Percentiles rank a stretch among this genome's conserved stretches.
Conservation (phyloP, 2,797 vertebrate genomes). For the Diplodus sargus region DNA sequence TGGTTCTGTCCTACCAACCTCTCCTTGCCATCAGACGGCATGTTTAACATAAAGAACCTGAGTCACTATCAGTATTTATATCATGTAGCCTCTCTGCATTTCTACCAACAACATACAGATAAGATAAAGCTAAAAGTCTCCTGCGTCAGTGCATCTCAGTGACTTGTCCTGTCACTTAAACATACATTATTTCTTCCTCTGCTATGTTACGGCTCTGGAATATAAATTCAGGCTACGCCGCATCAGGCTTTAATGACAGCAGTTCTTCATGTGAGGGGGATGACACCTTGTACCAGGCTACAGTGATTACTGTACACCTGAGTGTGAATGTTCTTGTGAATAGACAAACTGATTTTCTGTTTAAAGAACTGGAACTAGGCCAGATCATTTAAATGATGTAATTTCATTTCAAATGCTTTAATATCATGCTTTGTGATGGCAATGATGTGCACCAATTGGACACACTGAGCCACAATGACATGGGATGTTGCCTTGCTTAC, state of each 20-base stretch:
- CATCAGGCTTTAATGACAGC: conserved; percentile 59
- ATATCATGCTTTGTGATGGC: background rate
- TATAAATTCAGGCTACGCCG: conserved; percentile 58
- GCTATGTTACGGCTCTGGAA: conserved; percentile 34
- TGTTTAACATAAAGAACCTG: conserved; percentile 32
- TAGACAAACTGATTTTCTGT: conserved; percentile 24
- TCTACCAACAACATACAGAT: conserved; percentile 40
- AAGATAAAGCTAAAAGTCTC: conserved; percentile 40
- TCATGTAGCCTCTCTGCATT: conserved; percentile 38
- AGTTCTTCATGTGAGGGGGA: conserved; percentile 54
- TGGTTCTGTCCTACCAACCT: conserved; percentile 28
- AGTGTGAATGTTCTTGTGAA: conserved; percentile 25
- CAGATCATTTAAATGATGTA: background rate
- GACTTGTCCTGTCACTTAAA: conserved; percentile 31
- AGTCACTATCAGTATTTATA: conserved; percentile 27
- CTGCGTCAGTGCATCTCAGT: conserved; percentile 37
- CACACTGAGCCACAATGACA: background rate
- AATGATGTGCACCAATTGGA: background rate
- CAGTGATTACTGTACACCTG: conserved; percentile 21
- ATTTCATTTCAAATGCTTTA: conserved; percentile 22
- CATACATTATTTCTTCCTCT: conserved; percentile 40
- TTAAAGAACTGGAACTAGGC: conserved; percentile 19
- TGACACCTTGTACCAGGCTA: conserved; percentile 22
- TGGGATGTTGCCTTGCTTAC: background rate
- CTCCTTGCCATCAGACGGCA: conserved; percentile 11